Base-by-base conservation (phyloP, 1,140 invertebrate genomes). In the Cheumatopsyche charites region DNA sequence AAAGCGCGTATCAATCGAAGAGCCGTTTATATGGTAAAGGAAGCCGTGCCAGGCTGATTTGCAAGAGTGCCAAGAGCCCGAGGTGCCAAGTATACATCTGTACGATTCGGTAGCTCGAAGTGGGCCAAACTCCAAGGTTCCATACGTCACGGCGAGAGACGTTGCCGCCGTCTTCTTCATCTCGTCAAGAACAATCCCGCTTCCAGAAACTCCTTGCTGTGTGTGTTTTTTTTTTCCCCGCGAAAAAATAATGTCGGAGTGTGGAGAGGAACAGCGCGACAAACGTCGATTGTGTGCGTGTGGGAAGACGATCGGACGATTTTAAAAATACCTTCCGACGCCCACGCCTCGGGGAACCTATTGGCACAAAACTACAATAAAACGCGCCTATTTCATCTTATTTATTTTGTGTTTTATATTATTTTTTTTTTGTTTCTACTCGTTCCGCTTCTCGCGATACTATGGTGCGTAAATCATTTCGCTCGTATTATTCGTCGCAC, bases 121-220 rank as follows among this genome's bases (percentile, higher is more conserved):
- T 74, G 70, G 73, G 66, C 58, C 73, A 74, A 41, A 42, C 70
- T 68, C 70, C 73, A 71, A 74, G 73, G 73, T 74, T 74, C 43
- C 66, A 26, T 62, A 69, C 73, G 70, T 74, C 73, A 74, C 49
- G 9, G 1, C 21, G 9, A 26, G 25, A 26, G 65, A 74, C 73
- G 69, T 67, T 69, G 67, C 67, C 66, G 19, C 23, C 19, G 47
- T 47, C 12, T 47, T 58, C 55, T 19, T 58, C 15, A 21, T 2
- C 49, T 19, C 23, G n/a, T 52, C 23, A 12, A 21, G 55, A 58
- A 58, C 55, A 58, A 58, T 58, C 23, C 25, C 43, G 3, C 43
- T 47, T 58, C 55, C 55, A 58, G 55, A 58, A 58, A 25, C 19
- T 52, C 15, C 47, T 52, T 52, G 47, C 3, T 36, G 29, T 36